Evolutionary conservation across 2,113 vertebrate species (phyloP).

Genomic region (Odontophorus gujanensis): DNA sequence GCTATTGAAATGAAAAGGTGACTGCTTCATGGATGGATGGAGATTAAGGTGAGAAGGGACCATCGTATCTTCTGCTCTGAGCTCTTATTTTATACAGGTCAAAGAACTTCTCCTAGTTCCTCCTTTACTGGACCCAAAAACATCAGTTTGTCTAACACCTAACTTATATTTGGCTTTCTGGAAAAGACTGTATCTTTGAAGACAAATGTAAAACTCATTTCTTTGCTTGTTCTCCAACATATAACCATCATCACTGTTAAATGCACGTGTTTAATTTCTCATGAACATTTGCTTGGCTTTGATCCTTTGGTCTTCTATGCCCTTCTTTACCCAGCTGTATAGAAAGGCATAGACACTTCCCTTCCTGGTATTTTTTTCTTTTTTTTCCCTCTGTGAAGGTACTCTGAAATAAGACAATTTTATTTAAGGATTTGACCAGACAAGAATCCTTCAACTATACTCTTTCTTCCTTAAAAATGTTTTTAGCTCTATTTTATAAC

Average conservation of each 20-base stretch:
- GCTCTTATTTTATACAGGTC: not conserved
- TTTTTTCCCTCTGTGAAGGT: not conserved
- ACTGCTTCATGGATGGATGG: not conserved
- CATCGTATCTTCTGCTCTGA: constrained; percentile 7
- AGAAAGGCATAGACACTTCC: not conserved
- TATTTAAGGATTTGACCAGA: not conserved
- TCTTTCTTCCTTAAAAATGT: not conserved
- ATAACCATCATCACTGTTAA: not conserved
- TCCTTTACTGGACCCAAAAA: not conserved
- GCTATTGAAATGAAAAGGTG: constrained; percentile 69
- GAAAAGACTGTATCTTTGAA: not conserved
- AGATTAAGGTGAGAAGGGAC: not conserved
- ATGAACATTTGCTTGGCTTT: not conserved
- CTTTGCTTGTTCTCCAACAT: not conserved
- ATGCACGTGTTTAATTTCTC: not conserved
- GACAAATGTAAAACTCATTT: not conserved
- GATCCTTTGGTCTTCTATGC: not conserved
- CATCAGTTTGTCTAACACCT: not conserved
- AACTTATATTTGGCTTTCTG: not conserved
- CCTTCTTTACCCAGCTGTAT: not conserved
- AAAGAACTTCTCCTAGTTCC: not conserved
- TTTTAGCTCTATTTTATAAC: not conserved
- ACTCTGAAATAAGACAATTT: not conserved
- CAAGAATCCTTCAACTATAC: not conserved
- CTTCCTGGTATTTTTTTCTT: not conserved